Conservation (phyloP, 2,113 vertebrate genomes). For the Phylloscopus whistleri region DNA sequence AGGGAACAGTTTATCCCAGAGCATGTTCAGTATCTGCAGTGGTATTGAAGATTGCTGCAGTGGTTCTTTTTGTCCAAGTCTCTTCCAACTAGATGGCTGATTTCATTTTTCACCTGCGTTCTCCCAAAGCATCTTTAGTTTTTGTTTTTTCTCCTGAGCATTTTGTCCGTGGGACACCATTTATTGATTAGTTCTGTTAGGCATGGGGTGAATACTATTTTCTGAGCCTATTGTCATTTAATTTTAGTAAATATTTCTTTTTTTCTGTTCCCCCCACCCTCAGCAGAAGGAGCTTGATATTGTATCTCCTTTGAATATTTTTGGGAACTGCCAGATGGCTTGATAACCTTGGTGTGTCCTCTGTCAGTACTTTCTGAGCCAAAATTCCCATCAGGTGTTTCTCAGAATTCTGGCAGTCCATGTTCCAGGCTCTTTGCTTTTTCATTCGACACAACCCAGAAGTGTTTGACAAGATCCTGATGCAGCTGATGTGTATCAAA, state of each 20-base stretch:
- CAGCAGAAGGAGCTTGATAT: not conserved
- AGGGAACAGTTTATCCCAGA: not conserved
- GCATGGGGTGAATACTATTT: not conserved
- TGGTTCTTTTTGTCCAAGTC: not conserved
- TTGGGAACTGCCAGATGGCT: not conserved
- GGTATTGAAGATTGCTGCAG: not conserved
- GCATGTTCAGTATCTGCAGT: not conserved
- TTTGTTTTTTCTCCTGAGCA: not conserved
- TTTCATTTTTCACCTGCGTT: not conserved
- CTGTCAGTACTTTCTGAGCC: not conserved
- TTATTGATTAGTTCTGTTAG: not conserved
- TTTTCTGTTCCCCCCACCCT: accelerated
- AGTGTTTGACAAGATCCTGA: not conserved
- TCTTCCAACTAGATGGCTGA: not conserved
- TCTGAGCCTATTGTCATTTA: not conserved
- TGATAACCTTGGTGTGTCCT: not conserved
- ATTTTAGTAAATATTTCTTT: not conserved
- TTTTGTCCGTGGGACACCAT: not conserved
- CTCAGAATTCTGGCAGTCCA: not conserved
- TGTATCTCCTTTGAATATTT: not conserved
- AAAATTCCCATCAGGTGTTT: not conserved
- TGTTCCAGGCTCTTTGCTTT: not conserved
- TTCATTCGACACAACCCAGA: not conserved
- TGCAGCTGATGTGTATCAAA: not conserved
- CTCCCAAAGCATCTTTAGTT: not conserved